A percentile compares a stretch with the other conserved stretches of the same genome.
Conservation (phyloP, 2,797 vertebrate species). For the Echeneis naucrates region DNA sequence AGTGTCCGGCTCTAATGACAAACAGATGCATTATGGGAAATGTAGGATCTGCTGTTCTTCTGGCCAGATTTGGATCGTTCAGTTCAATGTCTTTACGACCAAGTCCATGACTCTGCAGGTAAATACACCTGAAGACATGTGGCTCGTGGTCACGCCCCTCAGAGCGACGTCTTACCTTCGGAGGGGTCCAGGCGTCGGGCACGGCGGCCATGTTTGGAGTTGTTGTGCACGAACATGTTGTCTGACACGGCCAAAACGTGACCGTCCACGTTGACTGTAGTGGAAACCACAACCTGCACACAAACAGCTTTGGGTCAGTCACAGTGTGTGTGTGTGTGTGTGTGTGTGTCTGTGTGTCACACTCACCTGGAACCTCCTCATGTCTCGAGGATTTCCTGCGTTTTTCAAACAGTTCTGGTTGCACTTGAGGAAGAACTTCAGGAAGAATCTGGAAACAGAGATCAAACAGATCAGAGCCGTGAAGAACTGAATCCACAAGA, state of each 20-base stretch:
- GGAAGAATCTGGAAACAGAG: constrained; percentile 86
- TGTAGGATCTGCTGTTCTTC: background rate
- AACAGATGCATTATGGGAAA: constrained; percentile 20
- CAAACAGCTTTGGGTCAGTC: background rate
- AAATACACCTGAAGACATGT: no score
- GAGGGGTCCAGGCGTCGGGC: constrained; percentile 94
- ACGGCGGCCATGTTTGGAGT: constrained; percentile 96
- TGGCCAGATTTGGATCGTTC: no score
- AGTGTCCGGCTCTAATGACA: background rate
- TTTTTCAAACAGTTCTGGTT: constrained; percentile 99
- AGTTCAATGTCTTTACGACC: no score
- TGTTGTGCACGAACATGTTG: constrained; percentile 99
- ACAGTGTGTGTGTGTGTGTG: no score
- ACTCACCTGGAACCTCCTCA: constrained; percentile 91
- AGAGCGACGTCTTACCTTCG: constrained; percentile 87
- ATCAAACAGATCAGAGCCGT: background rate
- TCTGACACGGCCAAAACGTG: constrained; percentile 95
- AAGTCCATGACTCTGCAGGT: no score
- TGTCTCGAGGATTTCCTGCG: constrained; percentile 95
- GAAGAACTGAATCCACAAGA: no score
- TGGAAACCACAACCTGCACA: constrained; percentile 93
- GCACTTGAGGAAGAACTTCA: constrained; percentile 98
- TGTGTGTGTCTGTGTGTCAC: no score
- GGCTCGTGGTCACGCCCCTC: no score
- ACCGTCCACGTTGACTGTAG: constrained; percentile 94